These are phyloP conservation scores for Gopherus evgoodei DNA, from an alignment of 2,113 vertebrate genomes.

Conservation along the genomic window DNA sequence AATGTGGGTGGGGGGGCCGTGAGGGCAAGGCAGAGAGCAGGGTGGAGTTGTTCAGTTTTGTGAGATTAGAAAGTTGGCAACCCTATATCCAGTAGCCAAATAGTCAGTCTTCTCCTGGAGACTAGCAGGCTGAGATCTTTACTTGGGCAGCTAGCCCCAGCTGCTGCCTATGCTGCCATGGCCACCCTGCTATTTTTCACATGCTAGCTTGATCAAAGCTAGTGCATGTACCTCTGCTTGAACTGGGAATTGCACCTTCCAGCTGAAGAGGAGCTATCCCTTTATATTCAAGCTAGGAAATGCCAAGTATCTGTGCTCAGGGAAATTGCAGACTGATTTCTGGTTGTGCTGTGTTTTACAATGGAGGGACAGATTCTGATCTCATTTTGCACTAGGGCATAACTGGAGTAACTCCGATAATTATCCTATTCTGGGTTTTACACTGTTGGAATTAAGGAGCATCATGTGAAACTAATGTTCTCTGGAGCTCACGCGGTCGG, in stretches of 20 bases:
- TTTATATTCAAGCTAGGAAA: slow-evolving; percentile 20
- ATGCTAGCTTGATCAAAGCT: too few relatives aligned
- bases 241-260: too few relatives aligned
- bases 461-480: slow-evolving; percentile 5
- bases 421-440: too few relatives aligned
- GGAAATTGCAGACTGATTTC: slow-evolving; percentile 18
- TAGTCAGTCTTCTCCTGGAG: not conserved
- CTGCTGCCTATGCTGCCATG: too few relatives aligned
- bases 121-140: not conserved
- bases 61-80: too few relatives aligned
- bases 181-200: too few relatives aligned
- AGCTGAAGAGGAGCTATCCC: too few relatives aligned
- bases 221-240: too few relatives aligned
- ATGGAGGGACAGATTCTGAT: not conserved
- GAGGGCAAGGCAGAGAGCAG: too few relatives aligned
- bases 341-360: not conserved
- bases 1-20: too few relatives aligned
- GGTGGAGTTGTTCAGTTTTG: too few relatives aligned
- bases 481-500: not conserved
- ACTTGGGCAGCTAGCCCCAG: too few relatives aligned
- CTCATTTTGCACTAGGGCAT: not conserved
- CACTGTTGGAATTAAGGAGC: not conserved
- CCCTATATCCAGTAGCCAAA: not conserved
- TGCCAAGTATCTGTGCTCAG: not conserved
- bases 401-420: not conserved